Conservation (phyloP, 2,113 vertebrate species). For the Heteronetta atricapilla region DNA sequence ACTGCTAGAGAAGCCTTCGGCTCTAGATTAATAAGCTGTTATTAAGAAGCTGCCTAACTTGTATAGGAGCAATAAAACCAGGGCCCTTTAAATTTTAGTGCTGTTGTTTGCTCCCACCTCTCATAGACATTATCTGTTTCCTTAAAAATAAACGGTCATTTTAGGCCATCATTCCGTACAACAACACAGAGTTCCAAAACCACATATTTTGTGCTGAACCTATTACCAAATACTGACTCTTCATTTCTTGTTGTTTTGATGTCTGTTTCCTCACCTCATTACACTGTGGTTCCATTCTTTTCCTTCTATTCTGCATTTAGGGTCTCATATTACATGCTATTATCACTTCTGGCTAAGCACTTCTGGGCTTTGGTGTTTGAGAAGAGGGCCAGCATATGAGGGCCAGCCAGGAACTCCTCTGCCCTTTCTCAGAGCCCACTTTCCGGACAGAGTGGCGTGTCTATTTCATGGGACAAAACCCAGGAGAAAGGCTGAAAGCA, state of each 20-base stretch:
- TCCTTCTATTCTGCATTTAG: not conserved
- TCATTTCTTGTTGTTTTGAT: not conserved
- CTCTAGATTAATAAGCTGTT: conserved; percentile 8
- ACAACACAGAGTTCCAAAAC: not conserved
- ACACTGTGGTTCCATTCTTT: not conserved
- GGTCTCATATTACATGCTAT: not conserved
- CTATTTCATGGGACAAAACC: not conserved
- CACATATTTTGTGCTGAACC: not conserved
- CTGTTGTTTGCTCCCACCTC: not conserved
- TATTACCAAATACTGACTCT: not conserved
- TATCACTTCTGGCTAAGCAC: not conserved
- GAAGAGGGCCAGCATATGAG: not conserved
- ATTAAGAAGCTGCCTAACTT: not conserved
- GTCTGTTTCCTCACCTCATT: not conserved
- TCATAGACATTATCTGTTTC: conserved; percentile 32
- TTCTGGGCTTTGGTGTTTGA: not conserved
- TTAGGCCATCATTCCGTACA: not conserved
- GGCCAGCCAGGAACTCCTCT: not conserved
- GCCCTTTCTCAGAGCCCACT: not conserved
- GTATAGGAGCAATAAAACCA: conserved; percentile 30
- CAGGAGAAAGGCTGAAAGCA: not conserved
- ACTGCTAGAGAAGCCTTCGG: conserved; percentile 5
- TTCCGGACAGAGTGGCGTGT: rapidly evolving
- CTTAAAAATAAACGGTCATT: conserved; percentile 11
- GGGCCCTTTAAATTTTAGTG: conserved; percentile 34